Conservation (phyloP, 92 coral and sea anemone genomes). For the Porites cylindrica region DNA sequence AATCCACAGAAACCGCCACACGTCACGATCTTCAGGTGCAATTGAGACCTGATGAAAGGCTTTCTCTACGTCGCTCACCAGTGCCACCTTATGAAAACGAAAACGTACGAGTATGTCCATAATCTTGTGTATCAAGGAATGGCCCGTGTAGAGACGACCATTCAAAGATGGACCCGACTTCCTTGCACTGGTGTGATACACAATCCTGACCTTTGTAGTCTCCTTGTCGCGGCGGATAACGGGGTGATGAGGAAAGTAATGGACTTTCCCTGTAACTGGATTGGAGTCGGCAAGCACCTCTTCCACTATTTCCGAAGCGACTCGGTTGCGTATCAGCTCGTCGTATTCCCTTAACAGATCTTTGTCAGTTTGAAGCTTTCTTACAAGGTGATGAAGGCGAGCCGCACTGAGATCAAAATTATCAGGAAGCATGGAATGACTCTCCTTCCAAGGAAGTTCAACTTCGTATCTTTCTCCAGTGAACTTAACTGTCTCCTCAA, state of each 20-base stretch:
- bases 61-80: neutral
- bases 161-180: conserved; percentile 30
- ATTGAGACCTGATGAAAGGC: neutral
- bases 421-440: conserved; percentile 22
- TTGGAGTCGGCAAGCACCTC: neutral
- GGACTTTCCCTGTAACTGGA: neutral
- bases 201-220: conserved; percentile 63
- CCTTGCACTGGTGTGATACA: conserved; percentile 62
- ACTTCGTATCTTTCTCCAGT: conserved; percentile 69
- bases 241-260: conserved; percentile 67
- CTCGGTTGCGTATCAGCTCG: conserved; percentile 29
- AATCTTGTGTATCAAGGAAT: neutral
- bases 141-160: conserved; percentile 2
- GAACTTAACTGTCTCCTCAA: conserved; percentile 37
- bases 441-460: conserved; percentile 62
- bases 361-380: conserved; percentile 50
- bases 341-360: conserved; percentile 46
- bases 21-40: conserved; percentile 8
- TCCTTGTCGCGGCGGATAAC: conserved; percentile 40
- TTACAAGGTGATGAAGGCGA: conserved; percentile 38
- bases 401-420: conserved; percentile 44
- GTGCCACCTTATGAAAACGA: neutral
- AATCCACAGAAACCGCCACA: conserved; percentile 39
- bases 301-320: conserved; percentile 38
- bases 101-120: conserved; percentile 13